Base-by-base conservation (phyloP, 2,888 invertebrate genomes). In the Hedychridium roseum region DNA sequence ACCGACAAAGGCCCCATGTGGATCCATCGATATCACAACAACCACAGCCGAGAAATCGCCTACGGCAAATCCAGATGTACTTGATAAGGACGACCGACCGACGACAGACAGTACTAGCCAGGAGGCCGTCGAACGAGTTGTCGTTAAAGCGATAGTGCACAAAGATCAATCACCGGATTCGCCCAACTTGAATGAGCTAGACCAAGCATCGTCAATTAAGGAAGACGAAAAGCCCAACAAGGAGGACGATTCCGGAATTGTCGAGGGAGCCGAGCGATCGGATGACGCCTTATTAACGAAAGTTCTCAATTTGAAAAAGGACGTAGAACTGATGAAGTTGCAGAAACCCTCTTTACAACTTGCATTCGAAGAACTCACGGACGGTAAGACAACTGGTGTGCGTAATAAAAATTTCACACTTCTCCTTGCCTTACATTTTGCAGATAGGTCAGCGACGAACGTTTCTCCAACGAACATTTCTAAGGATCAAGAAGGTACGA, bases 51-150 rank as follows among this genome's bases (percentile, higher is more conserved):
- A 12, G 44, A 53, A 11, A 37, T 52, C 3, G 42, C 66, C 6
- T 42, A 60, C 5, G 73, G 71, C 44, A 32, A 32, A 3, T 4
- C 15, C 11, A 32, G 32, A 32, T 7, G 14, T 12, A 12, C 7
- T 4, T 15, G 14, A 15, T 7, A 2, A 61, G 23, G 16, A 16
- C 14, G 0, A 46, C 58, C 1, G 59, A 50, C 1, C 57, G n/a
- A n/a, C 55, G 2, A 74, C 72, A 2, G 78, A 78, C 18, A 76
- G 73, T 23, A 76, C 77, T 0, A 77, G 76, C 43, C 78, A 76
- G 20, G 78, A 76, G 12, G 71, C 71, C 0, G 73, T 74, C 0
- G 76, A 78, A 41, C 66, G 66, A 4, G 72, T 79, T 0, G 67
- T 71, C 1, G 68, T 76, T 0, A 73, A 73, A 2, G 79, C 77